Percentiles rank a stretch among this genome's conserved stretches.
Evolutionary conservation across 2,888 invertebrate species (phyloP).

Genomic region (Ptychoptera contaminata): DNA sequence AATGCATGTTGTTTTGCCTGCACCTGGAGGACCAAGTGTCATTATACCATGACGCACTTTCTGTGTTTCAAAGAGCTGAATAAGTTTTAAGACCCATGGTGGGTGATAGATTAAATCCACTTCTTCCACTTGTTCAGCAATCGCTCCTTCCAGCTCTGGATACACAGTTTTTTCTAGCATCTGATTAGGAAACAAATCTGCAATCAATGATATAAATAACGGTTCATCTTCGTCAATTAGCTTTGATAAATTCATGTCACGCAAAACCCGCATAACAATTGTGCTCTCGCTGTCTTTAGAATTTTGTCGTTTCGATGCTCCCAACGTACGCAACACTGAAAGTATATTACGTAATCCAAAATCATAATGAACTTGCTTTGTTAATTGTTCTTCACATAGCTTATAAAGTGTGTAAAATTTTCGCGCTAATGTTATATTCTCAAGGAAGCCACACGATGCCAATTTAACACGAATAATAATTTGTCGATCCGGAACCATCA

Average conservation of each 20-base stretch:
- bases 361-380: conserved; percentile 96
- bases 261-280: conserved; percentile 90
- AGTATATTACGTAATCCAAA: conserved; percentile 91
- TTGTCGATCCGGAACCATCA: conserved; percentile 98
- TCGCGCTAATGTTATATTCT: conserved; percentile 85
- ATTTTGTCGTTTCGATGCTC: conserved; percentile 81
- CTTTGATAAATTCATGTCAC: conserved; percentile 96
- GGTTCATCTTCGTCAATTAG: conserved; percentile 96
- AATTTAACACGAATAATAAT: conserved; percentile 94
- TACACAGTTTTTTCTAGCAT: conserved; percentile 79
- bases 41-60: conserved; percentile 90
- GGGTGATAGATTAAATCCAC: conserved; percentile 76
- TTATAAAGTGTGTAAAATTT: conserved; percentile 96
- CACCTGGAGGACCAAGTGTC: conserved; percentile 88
- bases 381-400: conserved; percentile 90
- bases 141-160: conserved; percentile 75
- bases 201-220: conserved; percentile 87
- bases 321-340: conserved; percentile 82
- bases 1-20: conserved; percentile 84
- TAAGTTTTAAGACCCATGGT: conserved; percentile 89
- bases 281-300: conserved; percentile 87
- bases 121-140: conserved; percentile 65
- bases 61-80: conserved; percentile 93
- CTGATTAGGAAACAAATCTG: conserved; percentile 92
- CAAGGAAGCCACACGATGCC: conserved; percentile 89